A percentile compares a stretch with the other conserved stretches of the same genome.
These are phyloP conservation scores for Clarias pachynema DNA, from an alignment of 2,797 vertebrate genomes.

Conservation along the genomic window DNA sequence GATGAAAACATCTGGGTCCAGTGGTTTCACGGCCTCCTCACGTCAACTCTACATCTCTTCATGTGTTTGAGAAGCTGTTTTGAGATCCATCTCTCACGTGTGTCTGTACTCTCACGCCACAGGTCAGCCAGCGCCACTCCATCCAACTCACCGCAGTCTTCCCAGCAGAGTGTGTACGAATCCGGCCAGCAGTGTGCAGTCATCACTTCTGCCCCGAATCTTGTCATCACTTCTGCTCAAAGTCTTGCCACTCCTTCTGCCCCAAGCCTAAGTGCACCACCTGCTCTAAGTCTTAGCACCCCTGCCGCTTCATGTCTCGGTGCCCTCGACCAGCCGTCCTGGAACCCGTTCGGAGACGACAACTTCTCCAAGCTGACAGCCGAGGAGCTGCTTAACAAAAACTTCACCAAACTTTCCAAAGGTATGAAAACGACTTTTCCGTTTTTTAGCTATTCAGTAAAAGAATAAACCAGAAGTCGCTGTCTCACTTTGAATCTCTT, in stretches of 20 bases:
- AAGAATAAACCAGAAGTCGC: not conserved
- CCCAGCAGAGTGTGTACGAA: conserved; percentile 82
- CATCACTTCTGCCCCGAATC: not conserved
- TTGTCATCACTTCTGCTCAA: conserved; percentile 13
- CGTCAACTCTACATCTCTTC: not conserved
- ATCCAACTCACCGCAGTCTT: conserved; percentile 79
- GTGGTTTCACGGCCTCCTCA: not conserved
- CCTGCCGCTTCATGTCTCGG: not conserved
- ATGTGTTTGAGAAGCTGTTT: not conserved
- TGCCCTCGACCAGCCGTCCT: conserved; percentile 74
- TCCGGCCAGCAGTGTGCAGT: conserved; percentile 63
- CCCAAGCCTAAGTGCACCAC: not conserved
- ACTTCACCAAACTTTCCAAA: conserved; percentile 83
- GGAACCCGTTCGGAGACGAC: conserved; percentile 97
- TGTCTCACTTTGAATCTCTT: not conserved
- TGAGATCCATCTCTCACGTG: not conserved
- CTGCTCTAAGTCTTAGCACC: not conserved
- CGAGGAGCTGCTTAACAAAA: conserved; percentile 86
- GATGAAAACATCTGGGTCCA: not conserved
- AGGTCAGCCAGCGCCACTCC: conserved; percentile 83
- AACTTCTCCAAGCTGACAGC: conserved; percentile 90
- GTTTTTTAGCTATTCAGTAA: not conserved
- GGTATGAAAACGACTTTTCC: conserved; percentile 66
- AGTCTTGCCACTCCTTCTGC: conserved; percentile 21
- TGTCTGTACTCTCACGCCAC: conserved; percentile 19